These are phyloP conservation scores for Corythornis leucogaster DNA, from an alignment of 2,797 vertebrate species.

Conservation along the genomic window DNA sequence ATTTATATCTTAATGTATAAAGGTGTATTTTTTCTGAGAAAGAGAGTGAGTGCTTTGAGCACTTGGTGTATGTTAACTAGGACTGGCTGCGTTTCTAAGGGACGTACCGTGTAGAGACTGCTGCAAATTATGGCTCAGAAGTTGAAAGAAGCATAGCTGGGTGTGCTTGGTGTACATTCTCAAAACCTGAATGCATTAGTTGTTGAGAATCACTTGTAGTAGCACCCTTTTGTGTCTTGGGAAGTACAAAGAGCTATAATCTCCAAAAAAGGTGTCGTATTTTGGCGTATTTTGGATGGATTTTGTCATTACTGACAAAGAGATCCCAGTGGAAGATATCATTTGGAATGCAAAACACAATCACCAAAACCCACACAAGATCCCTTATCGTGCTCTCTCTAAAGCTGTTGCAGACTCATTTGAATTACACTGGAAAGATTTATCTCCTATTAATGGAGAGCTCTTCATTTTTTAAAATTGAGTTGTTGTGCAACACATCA, in stretches of 20 bases:
- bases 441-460: slow-evolving; percentile 58
- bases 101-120: not conserved
- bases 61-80: not conserved
- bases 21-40: not conserved
- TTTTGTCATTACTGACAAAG: slow-evolving; percentile 63
- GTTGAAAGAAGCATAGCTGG: not conserved
- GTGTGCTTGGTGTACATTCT: not conserved
- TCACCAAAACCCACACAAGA: slow-evolving; percentile 45
- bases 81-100: not conserved
- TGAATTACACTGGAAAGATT: slow-evolving; percentile 65
- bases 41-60: not conserved
- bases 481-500: slow-evolving; percentile 68
- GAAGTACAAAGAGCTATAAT: slow-evolving; percentile 8
- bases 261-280: slow-evolving; percentile 20
- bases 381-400: slow-evolving; percentile 45
- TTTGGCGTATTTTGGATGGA: not conserved
- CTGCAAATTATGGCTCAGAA: not conserved
- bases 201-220: not conserved
- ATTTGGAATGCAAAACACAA: slow-evolving; percentile 53
- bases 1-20: slow-evolving; percentile 13
- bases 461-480: slow-evolving; percentile 65
- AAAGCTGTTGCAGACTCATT: slow-evolving; percentile 54
- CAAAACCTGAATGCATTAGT: not conserved
- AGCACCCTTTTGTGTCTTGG: not conserved
- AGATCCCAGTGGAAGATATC: slow-evolving; percentile 39